Conservation (phyloP, 1,140 invertebrate species). For the Drosophila simulans region DNA sequence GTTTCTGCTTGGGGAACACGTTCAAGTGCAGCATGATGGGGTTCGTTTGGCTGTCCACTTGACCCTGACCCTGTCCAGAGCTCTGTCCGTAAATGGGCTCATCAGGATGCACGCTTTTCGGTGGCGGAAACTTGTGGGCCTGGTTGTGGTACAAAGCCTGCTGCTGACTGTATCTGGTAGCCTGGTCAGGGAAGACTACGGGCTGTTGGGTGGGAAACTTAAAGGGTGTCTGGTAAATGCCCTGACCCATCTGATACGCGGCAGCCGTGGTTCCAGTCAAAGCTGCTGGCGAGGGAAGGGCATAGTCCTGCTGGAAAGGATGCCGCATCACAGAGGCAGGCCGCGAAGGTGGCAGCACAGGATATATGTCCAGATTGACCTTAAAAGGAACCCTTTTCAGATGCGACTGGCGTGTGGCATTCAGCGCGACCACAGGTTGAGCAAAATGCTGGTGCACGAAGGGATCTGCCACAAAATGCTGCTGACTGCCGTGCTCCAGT, state of each 20-base stretch:
- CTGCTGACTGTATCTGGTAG: constrained; percentile 60
- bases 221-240: constrained; percentile 62
- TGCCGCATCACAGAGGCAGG: constrained; percentile 67
- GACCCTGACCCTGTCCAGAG: constrained; percentile 8
- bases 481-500: constrained; percentile 57
- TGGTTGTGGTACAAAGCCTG: constrained; percentile 56
- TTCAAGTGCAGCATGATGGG: constrained; percentile 78
- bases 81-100: constrained; percentile 51
- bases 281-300: constrained; percentile 47
- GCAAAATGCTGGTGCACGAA: constrained; percentile 54
- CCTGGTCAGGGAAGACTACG: constrained; percentile 65
- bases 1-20: constrained; percentile 78
- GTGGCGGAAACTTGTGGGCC: constrained; percentile 45
- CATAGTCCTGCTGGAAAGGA: constrained; percentile 70
- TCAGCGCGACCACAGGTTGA: constrained; percentile 40
- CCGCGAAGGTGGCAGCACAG: constrained; percentile 67
- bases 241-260: constrained; percentile 25
- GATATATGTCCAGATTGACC: constrained; percentile 77
- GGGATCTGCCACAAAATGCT: constrained; percentile 60
- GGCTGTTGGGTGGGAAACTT: constrained; percentile 66
- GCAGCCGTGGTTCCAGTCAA: constrained; percentile 36
- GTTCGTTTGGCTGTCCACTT: constrained; percentile 50
- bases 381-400: constrained; percentile 73
- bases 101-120: constrained; percentile 30
- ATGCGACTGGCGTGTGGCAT: constrained; percentile 67